Evolutionary conservation across 1,140 invertebrate genomes (phyloP).

Genomic region (Aphelenchoides fujianensis): DNA sequence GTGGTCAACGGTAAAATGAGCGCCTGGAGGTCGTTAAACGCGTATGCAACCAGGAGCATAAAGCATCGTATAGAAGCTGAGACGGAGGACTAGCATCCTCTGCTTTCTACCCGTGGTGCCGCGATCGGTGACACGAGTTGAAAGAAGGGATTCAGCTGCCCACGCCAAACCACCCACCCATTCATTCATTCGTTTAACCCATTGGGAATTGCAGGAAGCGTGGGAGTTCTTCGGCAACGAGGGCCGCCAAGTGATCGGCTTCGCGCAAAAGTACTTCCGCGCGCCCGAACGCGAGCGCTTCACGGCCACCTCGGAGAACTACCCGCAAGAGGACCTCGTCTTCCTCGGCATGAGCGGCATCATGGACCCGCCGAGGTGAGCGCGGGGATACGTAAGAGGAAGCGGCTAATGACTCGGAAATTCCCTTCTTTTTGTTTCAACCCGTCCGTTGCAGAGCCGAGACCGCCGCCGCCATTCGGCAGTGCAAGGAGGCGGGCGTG

Average conservation of each 20-base stretch:
- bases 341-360: conserved; percentile 60
- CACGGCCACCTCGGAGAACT: conserved; percentile 35
- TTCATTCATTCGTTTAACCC: too few relatives aligned
- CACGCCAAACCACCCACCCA: too few relatives aligned
- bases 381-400: conserved; percentile 2
- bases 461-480: conserved; percentile 38
- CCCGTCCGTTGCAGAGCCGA: neutral
- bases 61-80: too few relatives aligned
- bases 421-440: too few relatives aligned
- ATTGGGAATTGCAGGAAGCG: conserved; percentile 38
- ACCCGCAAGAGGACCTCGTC: conserved; percentile 40
- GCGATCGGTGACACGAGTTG: too few relatives aligned
- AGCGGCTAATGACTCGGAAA: too few relatives aligned
- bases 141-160: too few relatives aligned
- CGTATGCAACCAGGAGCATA: too few relatives aligned
- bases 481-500: conserved; percentile 46
- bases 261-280: conserved; percentile 50
- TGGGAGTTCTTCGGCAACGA: conserved; percentile 54
- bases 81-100: too few relatives aligned
- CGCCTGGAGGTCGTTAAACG: too few relatives aligned
- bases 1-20: too few relatives aligned
- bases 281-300: conserved; percentile 39
- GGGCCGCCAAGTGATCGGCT: conserved; percentile 50
- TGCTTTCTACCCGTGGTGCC: too few relatives aligned
- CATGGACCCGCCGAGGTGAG: conserved; percentile 55